These are phyloP conservation scores for Panulirus ornatus DNA, from an alignment of 1,140 invertebrate species.

Conservation along the genomic window DNA sequence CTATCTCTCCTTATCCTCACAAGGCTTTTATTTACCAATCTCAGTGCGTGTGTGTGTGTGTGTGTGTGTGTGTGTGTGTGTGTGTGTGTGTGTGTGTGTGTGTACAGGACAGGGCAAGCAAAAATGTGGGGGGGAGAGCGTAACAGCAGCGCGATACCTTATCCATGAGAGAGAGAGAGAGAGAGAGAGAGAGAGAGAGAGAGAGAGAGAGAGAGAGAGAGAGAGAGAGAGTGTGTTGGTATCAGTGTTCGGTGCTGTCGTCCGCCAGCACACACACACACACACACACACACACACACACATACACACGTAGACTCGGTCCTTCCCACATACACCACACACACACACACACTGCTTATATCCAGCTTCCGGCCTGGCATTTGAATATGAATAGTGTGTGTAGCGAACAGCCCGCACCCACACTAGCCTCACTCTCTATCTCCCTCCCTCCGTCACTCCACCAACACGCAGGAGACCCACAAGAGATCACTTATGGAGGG, in stretches of 20 bases:
- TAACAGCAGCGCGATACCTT: too few species aligned
- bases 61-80: neutral
- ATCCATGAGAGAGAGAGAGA: too few species aligned
- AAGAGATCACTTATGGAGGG: neutral
- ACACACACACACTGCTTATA: too few species aligned
- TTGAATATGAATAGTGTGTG: neutral
- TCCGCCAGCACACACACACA: neutral
- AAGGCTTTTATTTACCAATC: too few species aligned
- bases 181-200: neutral
- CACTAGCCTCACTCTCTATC: too few species aligned
- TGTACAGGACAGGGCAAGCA: neutral
- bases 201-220: constrained; percentile 6
- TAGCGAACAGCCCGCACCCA: neutral
- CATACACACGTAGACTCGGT: neutral
- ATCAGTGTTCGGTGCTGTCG: too few species aligned
- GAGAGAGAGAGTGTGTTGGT: neutral
- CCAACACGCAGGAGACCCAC: too few species aligned
- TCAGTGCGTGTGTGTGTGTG: neutral
- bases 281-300: too few species aligned
- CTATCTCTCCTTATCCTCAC: too few species aligned
- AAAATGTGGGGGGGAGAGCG: neutral
- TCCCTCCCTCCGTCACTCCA: too few species aligned
- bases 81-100: neutral
- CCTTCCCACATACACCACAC: neutral
- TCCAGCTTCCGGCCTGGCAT: neutral